A percentile compares a stretch with the other conserved stretches of the same genome.
Conservation (phyloP, 53 echinoderm and acorn worm genomes). For the Crossaster papposus region DNA sequence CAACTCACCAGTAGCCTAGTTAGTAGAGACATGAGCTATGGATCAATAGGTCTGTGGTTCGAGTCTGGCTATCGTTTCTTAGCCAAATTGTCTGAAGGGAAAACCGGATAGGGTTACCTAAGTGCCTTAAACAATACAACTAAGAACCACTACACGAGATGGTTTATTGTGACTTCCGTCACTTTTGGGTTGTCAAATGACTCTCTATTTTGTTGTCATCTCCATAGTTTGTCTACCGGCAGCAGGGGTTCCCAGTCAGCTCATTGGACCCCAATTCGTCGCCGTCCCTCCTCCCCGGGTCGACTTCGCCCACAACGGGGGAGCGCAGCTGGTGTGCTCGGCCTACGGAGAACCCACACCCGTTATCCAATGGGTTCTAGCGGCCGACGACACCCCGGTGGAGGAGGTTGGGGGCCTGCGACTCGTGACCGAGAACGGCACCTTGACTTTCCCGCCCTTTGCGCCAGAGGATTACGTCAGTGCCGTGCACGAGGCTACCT, state of each 20-base stretch:
- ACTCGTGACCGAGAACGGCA: conserved; percentile 83
- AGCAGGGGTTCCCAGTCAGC: neutral
- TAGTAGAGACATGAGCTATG: no score
- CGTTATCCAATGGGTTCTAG: conserved; percentile 76
- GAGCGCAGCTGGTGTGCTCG: conserved; percentile 80
- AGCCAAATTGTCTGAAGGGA: no score
- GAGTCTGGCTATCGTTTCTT: no score
- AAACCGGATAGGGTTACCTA: no score
- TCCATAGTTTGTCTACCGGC: conserved; percentile 20
- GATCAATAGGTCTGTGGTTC: no score
- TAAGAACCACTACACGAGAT: no score
- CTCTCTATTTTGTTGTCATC: neutral
- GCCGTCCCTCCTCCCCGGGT: conserved; percentile 77
- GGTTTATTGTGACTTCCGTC: no score
- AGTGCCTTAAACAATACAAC: no score
- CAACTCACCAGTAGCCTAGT: no score
- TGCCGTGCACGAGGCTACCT: conserved; percentile 77
- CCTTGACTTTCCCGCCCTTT: conserved; percentile 82
- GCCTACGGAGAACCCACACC: conserved; percentile 85
- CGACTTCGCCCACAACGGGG: conserved; percentile 75
- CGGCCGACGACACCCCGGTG: conserved; percentile 62
- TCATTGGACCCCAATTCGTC: conserved; percentile 85
- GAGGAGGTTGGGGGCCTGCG: conserved; percentile 72
- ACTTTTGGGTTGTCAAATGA: neutral
- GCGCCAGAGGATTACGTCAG: conserved; percentile 62